A percentile compares a stretch with the other conserved stretches of the same genome.
phyloP scores from a whole-genome alignment of 2,888 invertebrate species.

The Electrophaes corylata region DNA sequence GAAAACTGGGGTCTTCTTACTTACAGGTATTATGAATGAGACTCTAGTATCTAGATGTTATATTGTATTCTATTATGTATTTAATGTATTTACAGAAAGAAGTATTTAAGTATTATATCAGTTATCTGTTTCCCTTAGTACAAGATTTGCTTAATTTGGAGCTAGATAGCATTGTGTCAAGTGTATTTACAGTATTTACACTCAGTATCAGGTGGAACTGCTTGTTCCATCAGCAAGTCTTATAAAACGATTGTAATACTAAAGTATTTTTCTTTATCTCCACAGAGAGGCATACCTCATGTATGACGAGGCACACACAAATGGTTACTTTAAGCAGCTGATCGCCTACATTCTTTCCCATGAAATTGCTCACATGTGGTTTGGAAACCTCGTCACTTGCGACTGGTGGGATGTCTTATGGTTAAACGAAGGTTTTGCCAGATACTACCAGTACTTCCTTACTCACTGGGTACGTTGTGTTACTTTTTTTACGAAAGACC shows the following conservation, averaged over 20 bases:
- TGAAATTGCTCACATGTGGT: constrained; percentile 91
- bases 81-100: too few species aligned
- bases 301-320: constrained; percentile 68
- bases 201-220: too few species aligned
- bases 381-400: constrained; percentile 86
- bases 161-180: too few species aligned
- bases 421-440: constrained; percentile 88
- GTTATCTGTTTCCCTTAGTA: too few species aligned
- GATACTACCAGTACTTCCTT: constrained; percentile 89
- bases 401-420: constrained; percentile 87
- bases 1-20: constrained; percentile 94
- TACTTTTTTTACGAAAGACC: too few species aligned
- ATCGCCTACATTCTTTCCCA: constrained; percentile 86
- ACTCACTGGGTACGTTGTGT: constrained; percentile 76
- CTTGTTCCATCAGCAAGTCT: too few species aligned
- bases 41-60: too few species aligned
- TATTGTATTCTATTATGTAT: too few species aligned
- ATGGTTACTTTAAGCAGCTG: constrained; percentile 73
- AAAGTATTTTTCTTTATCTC: constrained; percentile 2
- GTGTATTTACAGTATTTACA: too few species aligned
- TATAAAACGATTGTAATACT: too few species aligned
- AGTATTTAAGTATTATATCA: too few species aligned
- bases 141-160: too few species aligned
- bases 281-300: constrained; percentile 76
- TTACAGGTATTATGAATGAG: constrained; percentile 80